Percentiles rank a stretch among this genome's conserved stretches.
These are phyloP conservation scores for Mellilla xanthometata DNA, from an alignment of 2,888 invertebrate species.

Conservation along the genomic window DNA sequence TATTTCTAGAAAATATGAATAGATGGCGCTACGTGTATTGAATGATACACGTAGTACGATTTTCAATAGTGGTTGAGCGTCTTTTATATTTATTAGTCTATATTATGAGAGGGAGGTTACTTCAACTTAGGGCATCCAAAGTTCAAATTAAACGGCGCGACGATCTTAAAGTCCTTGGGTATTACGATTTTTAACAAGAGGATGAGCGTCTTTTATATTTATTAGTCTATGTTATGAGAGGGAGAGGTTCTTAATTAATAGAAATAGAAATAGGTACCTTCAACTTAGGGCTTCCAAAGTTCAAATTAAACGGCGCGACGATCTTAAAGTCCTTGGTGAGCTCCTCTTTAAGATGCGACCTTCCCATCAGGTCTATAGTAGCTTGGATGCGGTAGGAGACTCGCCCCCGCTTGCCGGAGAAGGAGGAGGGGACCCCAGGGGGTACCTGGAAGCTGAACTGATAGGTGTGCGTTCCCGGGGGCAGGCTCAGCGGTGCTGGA, in stretches of 20 bases:
- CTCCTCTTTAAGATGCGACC: slow-evolving; percentile 30
- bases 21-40: too few species aligned
- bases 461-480: slow-evolving; percentile 43
- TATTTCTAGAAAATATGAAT: too few species aligned
- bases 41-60: too few species aligned
- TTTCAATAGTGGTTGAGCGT: too few species aligned
- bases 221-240: too few species aligned
- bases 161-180: too few species aligned
- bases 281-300: slow-evolving; percentile 40
- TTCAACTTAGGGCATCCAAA: slow-evolving; percentile 39
- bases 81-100: too few species aligned
- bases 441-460: slow-evolving; percentile 58
- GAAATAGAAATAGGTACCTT: slow-evolving; percentile 44
- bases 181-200: too few species aligned
- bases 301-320: slow-evolving; percentile 56
- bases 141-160: too few species aligned
- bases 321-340: slow-evolving; percentile 46
- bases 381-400: slow-evolving; percentile 47
- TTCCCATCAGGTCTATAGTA: slow-evolving; percentile 39
- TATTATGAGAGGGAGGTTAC: slow-evolving; percentile 33
- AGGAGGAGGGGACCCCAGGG: slow-evolving; percentile 51
- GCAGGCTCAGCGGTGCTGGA: slow-evolving; percentile 28
- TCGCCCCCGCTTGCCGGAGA: slow-evolving; percentile 44
- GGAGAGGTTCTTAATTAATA: too few species aligned
- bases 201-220: too few species aligned